Percentiles rank a stretch among this genome's conserved stretches.
phyloP scores from a whole-genome alignment of 1,140 invertebrate species.

The Eumeta japonica region DNA sequence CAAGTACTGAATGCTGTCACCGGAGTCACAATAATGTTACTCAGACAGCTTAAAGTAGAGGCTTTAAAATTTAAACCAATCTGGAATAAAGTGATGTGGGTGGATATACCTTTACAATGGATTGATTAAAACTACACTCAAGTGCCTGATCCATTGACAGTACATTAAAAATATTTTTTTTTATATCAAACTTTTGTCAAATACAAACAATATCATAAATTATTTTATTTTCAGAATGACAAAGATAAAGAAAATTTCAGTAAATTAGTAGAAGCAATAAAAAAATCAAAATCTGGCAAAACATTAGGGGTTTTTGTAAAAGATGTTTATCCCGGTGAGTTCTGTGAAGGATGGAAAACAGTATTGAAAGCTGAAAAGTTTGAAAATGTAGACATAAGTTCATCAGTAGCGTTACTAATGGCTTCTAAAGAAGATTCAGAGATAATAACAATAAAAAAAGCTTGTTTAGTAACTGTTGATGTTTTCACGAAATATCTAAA shows the following conservation, averaged over 20 bases:
- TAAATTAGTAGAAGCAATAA: conserved; percentile 83
- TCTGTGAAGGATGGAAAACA: conserved; percentile 88
- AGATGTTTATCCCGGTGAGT: conserved; percentile 91
- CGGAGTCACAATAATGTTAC: too few species aligned
- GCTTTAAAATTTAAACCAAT: too few species aligned
- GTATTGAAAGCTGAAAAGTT: conserved; percentile 75
- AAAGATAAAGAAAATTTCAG: conserved; percentile 94
- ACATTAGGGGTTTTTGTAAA: conserved; percentile 90
- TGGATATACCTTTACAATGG: too few species aligned
- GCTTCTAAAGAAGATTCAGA: conserved; percentile 94
- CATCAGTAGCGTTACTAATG: conserved; percentile 82
- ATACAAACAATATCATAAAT: too few species aligned
- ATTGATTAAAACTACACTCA: too few species aligned
- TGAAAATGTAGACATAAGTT: conserved; percentile 86
- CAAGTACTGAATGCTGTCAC: too few species aligned
- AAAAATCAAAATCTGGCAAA: conserved; percentile 87
- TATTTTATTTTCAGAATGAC: conserved; percentile 69
- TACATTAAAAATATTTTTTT: too few species aligned
- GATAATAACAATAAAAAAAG: conserved; percentile 90
- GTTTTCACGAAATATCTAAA: conserved; percentile 95
- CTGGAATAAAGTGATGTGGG: too few species aligned
- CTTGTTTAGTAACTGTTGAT: conserved; percentile 89
- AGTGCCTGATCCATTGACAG: too few species aligned
- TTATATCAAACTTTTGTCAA: too few species aligned
- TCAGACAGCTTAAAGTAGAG: too few species aligned